Base-by-base conservation (phyloP, 2,113 vertebrate species). In the Gopherus evgoodei region DNA sequence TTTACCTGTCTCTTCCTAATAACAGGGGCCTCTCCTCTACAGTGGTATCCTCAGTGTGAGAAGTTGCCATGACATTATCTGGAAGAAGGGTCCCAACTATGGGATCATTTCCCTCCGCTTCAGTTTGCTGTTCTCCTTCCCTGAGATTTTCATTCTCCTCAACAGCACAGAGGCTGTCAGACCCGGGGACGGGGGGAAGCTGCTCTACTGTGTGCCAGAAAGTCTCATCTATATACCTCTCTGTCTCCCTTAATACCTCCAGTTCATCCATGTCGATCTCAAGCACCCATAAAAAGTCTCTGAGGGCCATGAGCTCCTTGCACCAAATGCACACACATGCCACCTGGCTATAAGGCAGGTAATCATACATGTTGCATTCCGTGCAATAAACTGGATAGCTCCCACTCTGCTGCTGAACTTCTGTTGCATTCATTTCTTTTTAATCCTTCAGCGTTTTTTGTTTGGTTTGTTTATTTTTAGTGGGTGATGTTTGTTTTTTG, bases 111-210 rank as follows among this genome's bases (percentile, higher is more conserved):
- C 31, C 31, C 13, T 65, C 62, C 2, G 31, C 7, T 65, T 31
- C 62, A 69, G 65, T 69, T 10, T 38, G 65, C n/a, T n/a, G 35
- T 69, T 69, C 35, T 69, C 35, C 65, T 69, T 69, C n/a, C 65
- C 35, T 17, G 31, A 69, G 35, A n/a, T 8, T 69, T 69, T 38
- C 65, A 17, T 38, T 35, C 35, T 69, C 35, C 35, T 69, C 35
- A 69, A n/a, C 5, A 38, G 65, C 65, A 19, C 62, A n/a, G 65
- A 69, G 31, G 17, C 16, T 69, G 65, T n/a, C 35, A 69, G 65
- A n/a, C 16, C 5, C 2, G 27, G 6, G 13, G 31, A 3, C 2
- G 1, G 31, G 31, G 31, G 31, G 27, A 27, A 57, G 25, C 31
- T 35, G 14, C 14, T 17, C 14, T 17, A 19, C 16, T 65, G 62